A percentile compares a stretch with the other conserved stretches of the same genome.
Evolutionary conservation across 2,113 vertebrate genomes (phyloP).

Genomic region (Paracanthobrama guichenoti): DNA sequence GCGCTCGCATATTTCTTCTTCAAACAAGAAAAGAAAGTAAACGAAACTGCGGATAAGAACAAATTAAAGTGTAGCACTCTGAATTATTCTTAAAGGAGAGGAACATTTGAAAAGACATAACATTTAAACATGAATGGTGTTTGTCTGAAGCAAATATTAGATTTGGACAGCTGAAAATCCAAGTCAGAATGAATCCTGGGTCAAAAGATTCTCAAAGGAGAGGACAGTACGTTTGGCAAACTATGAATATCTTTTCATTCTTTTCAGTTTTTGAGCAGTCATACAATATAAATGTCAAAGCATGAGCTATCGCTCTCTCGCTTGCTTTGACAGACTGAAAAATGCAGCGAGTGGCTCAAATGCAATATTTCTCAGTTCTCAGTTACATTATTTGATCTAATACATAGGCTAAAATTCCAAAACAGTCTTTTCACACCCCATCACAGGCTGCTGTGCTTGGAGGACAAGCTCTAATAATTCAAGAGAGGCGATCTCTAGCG

Average conservation of each 20-base stretch:
- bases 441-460: background rate
- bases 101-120: background rate
- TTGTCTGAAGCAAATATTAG: background rate
- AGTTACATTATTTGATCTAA: conserved; percentile 21
- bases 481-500: background rate
- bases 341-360: conserved; percentile 5
- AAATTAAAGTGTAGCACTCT: background rate
- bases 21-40: background rate
- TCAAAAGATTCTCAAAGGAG: background rate
- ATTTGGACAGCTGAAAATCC: conserved; percentile 12
- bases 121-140: background rate
- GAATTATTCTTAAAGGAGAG: conserved; percentile 2
- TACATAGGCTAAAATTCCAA: conserved; percentile 14
- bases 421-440: background rate
- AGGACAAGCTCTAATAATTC: conserved; percentile 11
- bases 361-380: conserved; percentile 11
- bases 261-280: conserved; percentile 23
- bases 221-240: background rate
- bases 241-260: conserved; percentile 9
- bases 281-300: conserved; percentile 22
- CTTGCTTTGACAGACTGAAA: conserved; percentile 50
- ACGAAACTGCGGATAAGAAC: background rate
- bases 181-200: background rate
- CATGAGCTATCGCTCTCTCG: conserved; percentile 53
- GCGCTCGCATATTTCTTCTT: background rate